Conservation (phyloP, 2,797 vertebrate species). For the Eulemur albifrons region DNA sequence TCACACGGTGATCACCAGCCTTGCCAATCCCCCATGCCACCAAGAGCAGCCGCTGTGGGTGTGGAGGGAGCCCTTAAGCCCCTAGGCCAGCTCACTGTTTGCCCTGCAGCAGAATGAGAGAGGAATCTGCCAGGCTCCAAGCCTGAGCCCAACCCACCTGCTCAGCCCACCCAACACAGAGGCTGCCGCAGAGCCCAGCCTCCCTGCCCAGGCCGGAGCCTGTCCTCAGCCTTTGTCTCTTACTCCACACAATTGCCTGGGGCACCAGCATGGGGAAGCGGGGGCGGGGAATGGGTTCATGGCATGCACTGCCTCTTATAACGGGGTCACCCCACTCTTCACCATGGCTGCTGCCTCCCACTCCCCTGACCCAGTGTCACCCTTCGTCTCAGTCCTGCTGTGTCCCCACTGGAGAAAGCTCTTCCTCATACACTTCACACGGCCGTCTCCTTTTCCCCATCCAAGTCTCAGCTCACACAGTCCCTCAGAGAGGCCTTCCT, state of each 20-base stretch:
- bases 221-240: not conserved
- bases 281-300: not conserved
- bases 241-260: not conserved
- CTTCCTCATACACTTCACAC: not conserved
- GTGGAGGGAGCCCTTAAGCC: not conserved
- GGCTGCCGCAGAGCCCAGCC: no score
- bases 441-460: not conserved
- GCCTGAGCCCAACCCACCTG: no score
- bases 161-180: not conserved
- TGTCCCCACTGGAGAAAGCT: not conserved
- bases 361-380: not conserved
- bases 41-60: accelerated
- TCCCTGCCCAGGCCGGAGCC: not conserved
- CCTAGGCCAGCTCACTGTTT: not conserved
- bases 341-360: not conserved
- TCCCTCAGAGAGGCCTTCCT: not conserved
- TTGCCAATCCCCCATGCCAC: accelerated
- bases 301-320: not conserved
- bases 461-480: not conserved
- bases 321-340: not conserved
- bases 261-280: accelerated
- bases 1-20: not conserved
- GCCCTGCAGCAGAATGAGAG: not conserved
- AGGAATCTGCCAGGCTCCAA: no score
- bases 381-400: not conserved